Conservation (phyloP, 1,140 invertebrate genomes). For the Mactra quadrangularis region DNA sequence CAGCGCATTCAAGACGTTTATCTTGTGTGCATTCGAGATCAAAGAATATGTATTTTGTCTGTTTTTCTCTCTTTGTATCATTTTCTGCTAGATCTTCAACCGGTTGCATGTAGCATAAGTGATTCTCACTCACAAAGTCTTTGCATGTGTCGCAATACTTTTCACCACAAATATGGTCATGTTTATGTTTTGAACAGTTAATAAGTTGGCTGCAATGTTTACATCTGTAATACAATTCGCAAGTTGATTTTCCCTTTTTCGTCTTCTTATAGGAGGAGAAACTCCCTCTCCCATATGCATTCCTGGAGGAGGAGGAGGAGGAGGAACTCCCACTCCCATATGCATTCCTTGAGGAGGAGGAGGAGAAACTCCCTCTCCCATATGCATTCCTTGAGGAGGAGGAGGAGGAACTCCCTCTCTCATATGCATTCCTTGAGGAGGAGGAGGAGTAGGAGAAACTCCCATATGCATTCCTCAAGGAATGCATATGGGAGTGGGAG, state of each 20-base stretch:
- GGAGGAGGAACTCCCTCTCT: no score
- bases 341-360: no score
- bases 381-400: no score
- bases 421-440: no score
- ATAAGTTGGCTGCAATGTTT: slow-evolving; percentile 22
- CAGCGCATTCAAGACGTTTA: slow-evolving; percentile 4
- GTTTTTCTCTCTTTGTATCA: background rate
- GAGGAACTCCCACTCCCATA: no score
- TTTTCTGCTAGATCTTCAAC: slow-evolving; percentile 10
- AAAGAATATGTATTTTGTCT: slow-evolving; percentile 50
- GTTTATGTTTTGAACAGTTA: slow-evolving; percentile 31
- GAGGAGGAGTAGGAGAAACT: no score
- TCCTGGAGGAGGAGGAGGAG: no score
- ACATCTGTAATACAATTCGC: slow-evolving; percentile 45
- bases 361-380: no score
- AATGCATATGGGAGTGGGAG: no score
- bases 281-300: no score
- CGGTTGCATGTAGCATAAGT: slow-evolving; percentile 62
- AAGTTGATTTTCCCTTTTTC: slow-evolving; percentile 32
- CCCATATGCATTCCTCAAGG: no score
- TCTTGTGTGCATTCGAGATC: slow-evolving; percentile 64
- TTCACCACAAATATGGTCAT: slow-evolving; percentile 40
- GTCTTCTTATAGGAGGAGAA: no score
- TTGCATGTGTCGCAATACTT: slow-evolving; percentile 59
- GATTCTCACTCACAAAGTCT: slow-evolving; percentile 38